Evolutionary conservation across 92 coral and sea anemone genomes (phyloP), one percentile per base, ranked within the genome.

Genomic region (Paragorgia papillata): DNA sequence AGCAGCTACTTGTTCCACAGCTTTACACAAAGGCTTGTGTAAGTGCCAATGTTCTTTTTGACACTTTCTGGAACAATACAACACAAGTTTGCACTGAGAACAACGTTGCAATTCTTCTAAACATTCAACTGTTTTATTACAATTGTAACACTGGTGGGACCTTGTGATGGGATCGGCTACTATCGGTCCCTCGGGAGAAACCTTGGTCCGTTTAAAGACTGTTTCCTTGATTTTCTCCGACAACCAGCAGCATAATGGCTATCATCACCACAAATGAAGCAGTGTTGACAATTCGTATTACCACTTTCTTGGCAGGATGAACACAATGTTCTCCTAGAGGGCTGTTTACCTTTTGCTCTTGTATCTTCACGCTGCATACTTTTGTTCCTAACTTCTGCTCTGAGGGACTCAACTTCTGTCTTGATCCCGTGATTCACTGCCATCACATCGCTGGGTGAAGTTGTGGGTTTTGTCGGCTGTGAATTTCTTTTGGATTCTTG

Each of bases 21-120:
- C 91, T 32, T 87, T 82, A 62, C 91, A 83, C 50, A 87, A 39
- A 53, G 55, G 58, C 62, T 80, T 83, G 25, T 89, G 88, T 60
- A 67, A 66, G 20, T 79, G 68, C 84, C 90, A 89, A 70, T 83
- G 85, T 34, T 20, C 78, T 66, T 81, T 73, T 24, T 89, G 94
- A 57, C 88, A 89, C 14, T 35, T 13, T 29, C 14, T 66, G 40
- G 84, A 79, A 26, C 94, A 89, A 51, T 89, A 86, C 79, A 73
- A 65, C 58, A 86, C 88, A 74, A 84, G 79, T 39, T 83, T 70
- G 62, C 90, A 86, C 35, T 84, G 88, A 14, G 66, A 62, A 60
- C 90, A 86, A 57, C 80, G 15, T 15, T 33, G 15, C 37, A 51
- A 48, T 13, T 32, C 49, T 57, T 12, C 33, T 26, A 27, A 27